Evolutionary conservation across 2,888 invertebrate species (phyloP).

Genomic region (Rhagium mordax): DNA sequence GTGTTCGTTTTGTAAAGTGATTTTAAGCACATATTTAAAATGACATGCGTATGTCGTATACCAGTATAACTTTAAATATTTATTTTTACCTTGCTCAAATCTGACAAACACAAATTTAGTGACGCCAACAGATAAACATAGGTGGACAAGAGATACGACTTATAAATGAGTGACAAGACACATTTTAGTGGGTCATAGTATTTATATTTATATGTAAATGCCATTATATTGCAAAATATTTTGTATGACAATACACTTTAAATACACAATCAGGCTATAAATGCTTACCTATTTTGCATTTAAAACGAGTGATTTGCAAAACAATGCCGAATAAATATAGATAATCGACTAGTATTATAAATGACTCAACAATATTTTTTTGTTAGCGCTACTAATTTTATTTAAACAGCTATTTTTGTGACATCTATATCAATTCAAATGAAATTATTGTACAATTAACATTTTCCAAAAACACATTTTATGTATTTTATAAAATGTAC

Average conservation of each 20-base stretch:
- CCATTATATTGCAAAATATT: neutral
- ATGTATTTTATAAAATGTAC: no score
- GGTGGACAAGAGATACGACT: neutral
- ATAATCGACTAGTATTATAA: neutral
- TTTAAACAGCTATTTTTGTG: neutral
- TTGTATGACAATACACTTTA: neutral
- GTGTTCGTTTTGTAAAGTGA: neutral
- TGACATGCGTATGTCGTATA: neutral
- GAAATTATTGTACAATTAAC: no score
- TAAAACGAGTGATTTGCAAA: neutral
- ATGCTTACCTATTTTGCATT: neutral
- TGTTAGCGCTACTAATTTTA: neutral
- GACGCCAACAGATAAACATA: neutral
- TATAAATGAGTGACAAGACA: neutral
- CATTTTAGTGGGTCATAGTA: neutral
- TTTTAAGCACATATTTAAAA: neutral
- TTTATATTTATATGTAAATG: neutral
- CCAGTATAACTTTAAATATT: neutral
- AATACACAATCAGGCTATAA: neutral
- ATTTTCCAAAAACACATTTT: no score
- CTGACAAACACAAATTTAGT: neutral
- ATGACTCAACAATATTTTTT: neutral
- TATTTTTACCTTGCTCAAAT: neutral
- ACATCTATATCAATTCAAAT: no score
- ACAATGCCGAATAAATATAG: neutral